Evolutionary conservation across 2,797 vertebrate genomes (phyloP).

Genomic region (Spinibarbus caldwelli): DNA sequence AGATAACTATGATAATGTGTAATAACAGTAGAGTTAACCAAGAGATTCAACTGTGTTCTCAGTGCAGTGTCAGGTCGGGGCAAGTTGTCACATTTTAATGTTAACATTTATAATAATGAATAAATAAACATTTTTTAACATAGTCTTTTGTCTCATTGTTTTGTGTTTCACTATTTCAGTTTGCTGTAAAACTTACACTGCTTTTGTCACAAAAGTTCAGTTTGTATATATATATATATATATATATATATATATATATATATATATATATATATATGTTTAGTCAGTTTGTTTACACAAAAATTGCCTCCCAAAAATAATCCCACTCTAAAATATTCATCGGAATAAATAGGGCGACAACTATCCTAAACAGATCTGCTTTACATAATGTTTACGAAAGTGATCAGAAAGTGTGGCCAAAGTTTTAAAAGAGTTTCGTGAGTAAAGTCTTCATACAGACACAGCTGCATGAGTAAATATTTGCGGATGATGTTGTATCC

Average conservation of each 20-base stretch:
- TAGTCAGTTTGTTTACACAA: not conserved
- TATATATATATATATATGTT: not conserved
- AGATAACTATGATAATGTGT: not conserved
- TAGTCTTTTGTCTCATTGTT: not conserved
- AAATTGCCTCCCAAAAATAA: not conserved
- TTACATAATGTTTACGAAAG: not conserved
- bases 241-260: too few relatives aligned
- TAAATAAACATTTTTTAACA: not conserved
- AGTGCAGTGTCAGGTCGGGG: not conserved
- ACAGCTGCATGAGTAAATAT: slow-evolving; percentile 35
- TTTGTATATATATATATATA: not conserved
- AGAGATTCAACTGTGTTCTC: not conserved
- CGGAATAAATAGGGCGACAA: too few relatives aligned
- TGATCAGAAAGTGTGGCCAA: not conserved
- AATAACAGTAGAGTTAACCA: not conserved
- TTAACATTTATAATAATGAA: not conserved
- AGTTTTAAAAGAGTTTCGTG: slow-evolving; percentile 1
- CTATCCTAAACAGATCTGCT: too few relatives aligned
- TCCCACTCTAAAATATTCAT: not conserved
- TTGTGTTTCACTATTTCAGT: not conserved
- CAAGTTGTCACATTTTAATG: not conserved
- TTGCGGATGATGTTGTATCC: slow-evolving; percentile 40
- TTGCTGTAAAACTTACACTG: not conserved
- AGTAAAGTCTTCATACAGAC: not conserved
- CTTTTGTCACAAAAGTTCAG: not conserved